Evolutionary conservation across 2,888 invertebrate species (phyloP).

Genomic region (Thymelicus lineola): DNA sequence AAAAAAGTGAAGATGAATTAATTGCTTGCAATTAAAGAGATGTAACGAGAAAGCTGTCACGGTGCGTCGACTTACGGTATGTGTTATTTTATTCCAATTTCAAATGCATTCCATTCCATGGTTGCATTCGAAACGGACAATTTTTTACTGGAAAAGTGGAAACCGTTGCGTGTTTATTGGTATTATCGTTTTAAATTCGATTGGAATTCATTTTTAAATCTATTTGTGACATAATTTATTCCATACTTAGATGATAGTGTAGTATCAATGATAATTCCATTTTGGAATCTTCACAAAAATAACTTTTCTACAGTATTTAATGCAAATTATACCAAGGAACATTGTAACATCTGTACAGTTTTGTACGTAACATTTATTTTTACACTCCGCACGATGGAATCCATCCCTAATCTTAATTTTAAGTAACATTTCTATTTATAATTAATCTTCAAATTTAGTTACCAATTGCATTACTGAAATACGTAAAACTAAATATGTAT

Average conservation of each 20-base stretch:
- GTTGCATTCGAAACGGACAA: constrained; percentile 17
- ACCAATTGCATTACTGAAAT: no score
- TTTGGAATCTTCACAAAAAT: not conserved
- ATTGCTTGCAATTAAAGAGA: constrained; percentile 73
- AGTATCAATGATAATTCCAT: not conserved
- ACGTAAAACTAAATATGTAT: no score
- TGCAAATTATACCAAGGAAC: no score
- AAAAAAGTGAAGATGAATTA: constrained; percentile 79
- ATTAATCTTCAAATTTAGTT: not conserved
- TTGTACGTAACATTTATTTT: no score
- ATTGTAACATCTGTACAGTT: no score
- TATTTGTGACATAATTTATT: not conserved
- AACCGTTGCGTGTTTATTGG: constrained; percentile 8
- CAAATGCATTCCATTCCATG: constrained; percentile 40
- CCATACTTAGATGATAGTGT: not conserved
- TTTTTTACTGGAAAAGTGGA: constrained; percentile 3
- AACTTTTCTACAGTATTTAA: no score
- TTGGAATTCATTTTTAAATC: not conserved
- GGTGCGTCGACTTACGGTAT: constrained; percentile 68
- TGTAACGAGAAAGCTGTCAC: constrained; percentile 77
- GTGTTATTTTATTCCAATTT: constrained; percentile 53
- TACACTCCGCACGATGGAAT: no score
- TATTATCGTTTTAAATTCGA: not conserved
- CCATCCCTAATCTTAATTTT: no score
- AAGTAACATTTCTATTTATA: constrained; percentile 1